phyloP scores from a whole-genome alignment of 1,140 invertebrate species.

The Whitmania pigra region DNA sequence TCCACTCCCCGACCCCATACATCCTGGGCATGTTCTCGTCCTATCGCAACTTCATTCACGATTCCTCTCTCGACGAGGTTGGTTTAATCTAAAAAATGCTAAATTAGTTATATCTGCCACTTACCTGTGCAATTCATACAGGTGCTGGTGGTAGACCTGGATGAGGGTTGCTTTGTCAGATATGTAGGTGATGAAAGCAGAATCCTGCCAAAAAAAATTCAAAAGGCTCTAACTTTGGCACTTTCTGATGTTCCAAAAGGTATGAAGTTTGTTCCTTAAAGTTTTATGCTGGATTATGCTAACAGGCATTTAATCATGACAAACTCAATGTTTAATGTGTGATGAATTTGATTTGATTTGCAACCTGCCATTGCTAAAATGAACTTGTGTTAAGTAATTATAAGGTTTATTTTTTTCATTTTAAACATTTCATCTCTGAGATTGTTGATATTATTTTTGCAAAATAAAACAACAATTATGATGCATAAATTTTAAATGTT shows the following conservation, averaged over 20 bases:
- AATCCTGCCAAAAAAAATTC: constrained; percentile 51
- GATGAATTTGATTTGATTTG: background rate
- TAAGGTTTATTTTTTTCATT: background rate
- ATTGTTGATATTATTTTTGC: background rate
- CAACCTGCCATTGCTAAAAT: background rate
- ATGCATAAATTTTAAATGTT: background rate
- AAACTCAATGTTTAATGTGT: background rate
- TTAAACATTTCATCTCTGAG: background rate
- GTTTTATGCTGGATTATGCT: background rate
- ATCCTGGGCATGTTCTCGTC: constrained; percentile 54
- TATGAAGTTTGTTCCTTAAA: background rate
- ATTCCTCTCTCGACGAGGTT: constrained; percentile 41
- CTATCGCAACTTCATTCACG: constrained; percentile 33
- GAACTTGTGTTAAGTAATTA: background rate
- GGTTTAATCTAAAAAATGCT: background rate
- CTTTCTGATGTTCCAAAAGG: constrained; percentile 35
- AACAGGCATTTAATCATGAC: background rate
- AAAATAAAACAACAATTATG: background rate
- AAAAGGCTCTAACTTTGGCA: constrained; percentile 50
- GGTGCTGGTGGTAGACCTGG: constrained; percentile 55
- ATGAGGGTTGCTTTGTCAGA: constrained; percentile 46
- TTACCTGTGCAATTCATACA: constrained; percentile 31
- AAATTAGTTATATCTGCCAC: background rate
- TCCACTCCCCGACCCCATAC: constrained; percentile 60
- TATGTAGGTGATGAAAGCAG: constrained; percentile 52